Evolutionary conservation across 1,140 invertebrate species (phyloP).

Genomic region (Rhagoletis zephyria): DNA sequence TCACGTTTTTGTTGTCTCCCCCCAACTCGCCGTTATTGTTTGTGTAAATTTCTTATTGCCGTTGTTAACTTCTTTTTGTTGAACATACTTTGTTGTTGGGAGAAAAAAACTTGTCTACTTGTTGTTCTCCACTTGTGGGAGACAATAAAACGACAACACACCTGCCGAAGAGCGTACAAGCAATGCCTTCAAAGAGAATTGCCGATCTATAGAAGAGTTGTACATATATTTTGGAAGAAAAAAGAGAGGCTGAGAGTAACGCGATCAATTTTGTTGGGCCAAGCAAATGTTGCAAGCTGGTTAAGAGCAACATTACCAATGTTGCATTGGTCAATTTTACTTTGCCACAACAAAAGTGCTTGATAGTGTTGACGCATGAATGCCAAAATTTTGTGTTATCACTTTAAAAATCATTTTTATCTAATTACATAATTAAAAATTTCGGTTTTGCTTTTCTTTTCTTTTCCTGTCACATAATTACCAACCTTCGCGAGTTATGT

Average conservation of each 20-base stretch:
- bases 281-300: not conserved
- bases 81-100: not conserved
- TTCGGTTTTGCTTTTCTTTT: no score
- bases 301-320: not conserved
- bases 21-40: not conserved
- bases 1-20: constrained; percentile 15
- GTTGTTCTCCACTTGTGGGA: not conserved
- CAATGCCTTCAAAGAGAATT: not conserved
- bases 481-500: not conserved
- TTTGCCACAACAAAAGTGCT: not conserved
- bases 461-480: no score
- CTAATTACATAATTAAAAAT: no score
- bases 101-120: not conserved
- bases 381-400: no score
- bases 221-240: no score
- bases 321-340: not conserved
- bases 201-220: not conserved
- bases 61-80: not conserved
- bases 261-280: not conserved
- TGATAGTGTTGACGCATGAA: no score
- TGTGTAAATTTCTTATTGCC: not conserved
- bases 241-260: not conserved
- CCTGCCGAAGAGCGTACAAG: not conserved
- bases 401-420: no score
- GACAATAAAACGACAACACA: not conserved